phyloP scores from a whole-genome alignment of 2,888 invertebrate species.

The Atrina japonica region DNA sequence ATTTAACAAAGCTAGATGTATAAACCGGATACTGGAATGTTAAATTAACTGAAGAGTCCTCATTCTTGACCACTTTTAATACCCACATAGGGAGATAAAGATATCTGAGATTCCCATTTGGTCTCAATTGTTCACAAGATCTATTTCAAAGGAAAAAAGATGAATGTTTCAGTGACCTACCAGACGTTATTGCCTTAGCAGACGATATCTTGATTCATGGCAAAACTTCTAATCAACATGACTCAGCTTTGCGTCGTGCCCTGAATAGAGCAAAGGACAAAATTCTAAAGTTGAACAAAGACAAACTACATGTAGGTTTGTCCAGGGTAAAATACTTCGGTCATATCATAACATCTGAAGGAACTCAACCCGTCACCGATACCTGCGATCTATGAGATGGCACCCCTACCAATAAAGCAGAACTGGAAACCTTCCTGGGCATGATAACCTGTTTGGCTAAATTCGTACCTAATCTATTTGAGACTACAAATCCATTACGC shows the following conservation, averaged over 20 bases:
- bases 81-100: slow-evolving; percentile 48
- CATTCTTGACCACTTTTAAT: slow-evolving; percentile 46
- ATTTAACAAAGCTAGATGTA: slow-evolving; percentile 43
- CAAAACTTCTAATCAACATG: slow-evolving; percentile 20
- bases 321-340: slow-evolving; percentile 43
- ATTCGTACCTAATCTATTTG: slow-evolving; percentile 42
- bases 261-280: slow-evolving; percentile 10
- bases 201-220: slow-evolving; percentile 46
- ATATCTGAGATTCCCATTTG: slow-evolving; percentile 44
- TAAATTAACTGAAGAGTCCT: slow-evolving; percentile 38
- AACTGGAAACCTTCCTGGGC: slow-evolving; percentile 42
- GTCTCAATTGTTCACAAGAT: slow-evolving; percentile 41
- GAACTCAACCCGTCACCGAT: slow-evolving; percentile 21
- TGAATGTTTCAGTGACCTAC: slow-evolving; percentile 28
- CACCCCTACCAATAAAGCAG: slow-evolving; percentile 32
- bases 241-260: slow-evolving; percentile 14
- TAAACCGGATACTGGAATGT: slow-evolving; percentile 41
- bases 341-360: slow-evolving; percentile 31
- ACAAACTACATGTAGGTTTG: slow-evolving; percentile 26
- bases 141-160: slow-evolving; percentile 40
- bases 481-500: slow-evolving; percentile 38
- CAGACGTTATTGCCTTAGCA: slow-evolving; percentile 26
- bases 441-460: slow-evolving; percentile 44
- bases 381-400: slow-evolving; percentile 35
- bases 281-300: slow-evolving; percentile 37